A percentile compares a stretch with the other conserved stretches of the same genome.
Evolutionary conservation across 2,797 vertebrate species (phyloP).

Genomic region (Apogon talboti): DNA sequence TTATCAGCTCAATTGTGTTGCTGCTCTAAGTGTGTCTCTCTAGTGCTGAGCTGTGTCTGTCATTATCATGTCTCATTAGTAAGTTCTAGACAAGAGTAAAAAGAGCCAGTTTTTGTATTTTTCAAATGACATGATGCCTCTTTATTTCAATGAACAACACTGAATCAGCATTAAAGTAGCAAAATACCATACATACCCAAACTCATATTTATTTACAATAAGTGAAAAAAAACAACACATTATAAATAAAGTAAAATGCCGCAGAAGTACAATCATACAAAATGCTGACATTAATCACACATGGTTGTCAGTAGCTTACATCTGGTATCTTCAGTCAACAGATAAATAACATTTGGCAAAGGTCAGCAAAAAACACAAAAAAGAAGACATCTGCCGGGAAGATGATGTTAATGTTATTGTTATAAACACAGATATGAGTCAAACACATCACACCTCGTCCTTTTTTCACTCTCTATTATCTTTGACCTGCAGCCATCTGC

Average conservation of each 20-base stretch:
- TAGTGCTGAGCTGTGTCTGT: conserved; percentile 63
- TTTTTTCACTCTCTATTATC: conserved; percentile 25
- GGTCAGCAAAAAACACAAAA: background rate
- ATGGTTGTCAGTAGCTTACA: conserved; percentile 36
- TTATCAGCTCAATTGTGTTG: conserved; percentile 33
- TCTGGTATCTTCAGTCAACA: conserved; percentile 18
- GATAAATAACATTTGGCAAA: conserved; percentile 22
- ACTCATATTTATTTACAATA: conserved; percentile 32
- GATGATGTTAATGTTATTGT: conserved; percentile 18
- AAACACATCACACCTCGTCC: background rate
- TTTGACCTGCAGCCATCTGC: conserved; percentile 9
- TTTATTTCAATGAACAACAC: conserved; percentile 68
- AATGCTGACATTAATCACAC: conserved; percentile 18
- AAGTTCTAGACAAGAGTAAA: conserved; percentile 25
- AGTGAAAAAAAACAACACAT: conserved; percentile 43
- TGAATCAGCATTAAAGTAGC: conserved; percentile 45
- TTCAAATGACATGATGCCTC: conserved; percentile 29
- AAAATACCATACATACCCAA: conserved; percentile 35
- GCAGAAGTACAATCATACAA: conserved; percentile 17
- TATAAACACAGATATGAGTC: conserved; percentile 31
- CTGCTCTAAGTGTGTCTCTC: conserved; percentile 30
- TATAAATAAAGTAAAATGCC: conserved; percentile 38
- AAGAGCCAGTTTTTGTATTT: background rate
- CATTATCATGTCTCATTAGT: conserved; percentile 19
- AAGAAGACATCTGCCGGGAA: conserved; percentile 3